Base-by-base conservation (phyloP, 1,140 invertebrate species). In the Zelostemma sp. region DNA sequence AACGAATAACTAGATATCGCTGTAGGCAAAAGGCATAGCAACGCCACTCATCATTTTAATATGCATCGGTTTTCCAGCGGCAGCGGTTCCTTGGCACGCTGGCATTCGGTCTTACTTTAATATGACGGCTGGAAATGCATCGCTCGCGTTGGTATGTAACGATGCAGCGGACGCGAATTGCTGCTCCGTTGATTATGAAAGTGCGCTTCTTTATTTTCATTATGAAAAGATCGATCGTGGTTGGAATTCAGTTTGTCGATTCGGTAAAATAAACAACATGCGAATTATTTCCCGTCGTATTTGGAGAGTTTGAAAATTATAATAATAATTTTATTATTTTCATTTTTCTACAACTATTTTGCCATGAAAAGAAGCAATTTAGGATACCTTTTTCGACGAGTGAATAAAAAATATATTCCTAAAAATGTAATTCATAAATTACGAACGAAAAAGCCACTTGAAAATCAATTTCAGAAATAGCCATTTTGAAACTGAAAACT, bases 41-140 rank as follows among this genome's bases (percentile, higher is more conserved):
- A 61, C 59, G 66, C 50, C 58, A 69, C 70, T 65, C 66, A 76
- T 78, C 74, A 72, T 71, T 72, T 76, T 75, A 73, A 78, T 73
- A 73, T 73, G 64, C 66, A 62, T 60, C 51, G 60, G 53, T 74
- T 75, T 76, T 63, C 54, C 65, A 55, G 40, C 65, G 54, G 40
- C 59, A 49, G 61, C 21, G 65, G 68, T 71, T 64, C 61, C 66
- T 68, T 75, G 70, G 70, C 70, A 73, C 55, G 66, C 58, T 50
- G 51, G 17, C 65, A 21, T 55, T 63, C 47, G 41, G 48, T 47
- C 49, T 62, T 54, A 57, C 18, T 56, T 65, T 65, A 58, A 58
- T 58, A 58, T 40, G 62, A 65, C 41, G 54, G 41, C 17, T 48
- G 28, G 48, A 57, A 38, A 53, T 46, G 53, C 51, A 49, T 51